Base-by-base conservation (phyloP, 1,140 invertebrate genomes). In the Zaprionus ornatus region DNA sequence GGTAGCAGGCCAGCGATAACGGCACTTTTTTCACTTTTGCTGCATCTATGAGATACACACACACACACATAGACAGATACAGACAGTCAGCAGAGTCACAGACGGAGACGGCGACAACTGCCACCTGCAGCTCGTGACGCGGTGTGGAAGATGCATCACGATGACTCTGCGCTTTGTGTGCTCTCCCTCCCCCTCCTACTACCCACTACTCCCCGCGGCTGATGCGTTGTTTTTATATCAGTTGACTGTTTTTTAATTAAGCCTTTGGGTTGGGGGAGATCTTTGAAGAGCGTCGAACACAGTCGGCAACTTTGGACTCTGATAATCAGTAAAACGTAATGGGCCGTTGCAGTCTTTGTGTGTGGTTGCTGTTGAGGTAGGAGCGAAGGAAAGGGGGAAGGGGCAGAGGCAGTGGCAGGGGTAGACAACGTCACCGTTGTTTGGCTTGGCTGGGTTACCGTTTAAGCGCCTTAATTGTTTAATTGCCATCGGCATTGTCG, bases 381-480 rank as follows among this genome's bases (percentile, higher is more conserved):
- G 1, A 1, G n/a, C n/a, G n/a, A n/a, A n/a, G n/a, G n/a, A n/a
- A n/a, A n/a, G n/a, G 15, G 17, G 29, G 2, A 19, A 29, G 10
- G 32, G 32, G 1, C 15, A 19, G 12, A 32, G 21, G 71, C 15
- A 19, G 12, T 32, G 21, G 71, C 9, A 48, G 27, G 60, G 54
- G 25, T 12, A 66, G 40, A 7, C 5, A 45, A 64, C 66, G 80
- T 60, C 37, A 23, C 55, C 60, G 64, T 80, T 86, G 68, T 48
- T 48, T 72, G 40, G 40, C 42, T 61, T 55, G 67, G 7, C 29
- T 62, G 55, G 60, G 73, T 76, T 71, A 72, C 82, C 82, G 82
- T 86, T 85, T 86, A 86, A 86, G 82, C 82, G 55, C 79, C 82
- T 85, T 84, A 86, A 85, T 84, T 86, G 83, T 80, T 82, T 82